Base-by-base conservation (phyloP, 2,888 invertebrate genomes). In the Deroplatys truncata region DNA sequence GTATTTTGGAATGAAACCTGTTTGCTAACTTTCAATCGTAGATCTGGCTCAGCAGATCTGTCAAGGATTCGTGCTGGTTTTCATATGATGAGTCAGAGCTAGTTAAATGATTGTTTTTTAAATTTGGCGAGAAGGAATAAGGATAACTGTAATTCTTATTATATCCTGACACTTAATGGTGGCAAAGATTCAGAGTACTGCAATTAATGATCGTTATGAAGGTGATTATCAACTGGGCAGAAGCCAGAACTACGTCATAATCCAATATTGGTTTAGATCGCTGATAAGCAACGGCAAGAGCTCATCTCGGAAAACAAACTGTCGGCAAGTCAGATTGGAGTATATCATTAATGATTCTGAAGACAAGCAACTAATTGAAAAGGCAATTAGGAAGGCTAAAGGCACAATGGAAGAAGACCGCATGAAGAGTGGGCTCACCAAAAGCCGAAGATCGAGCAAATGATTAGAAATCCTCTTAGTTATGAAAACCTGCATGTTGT, bases 291-390 rank as follows among this genome's bases (percentile, higher is more conserved):
- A 72, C 25, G 20, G 15, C 9, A 20, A 72, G 25, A 72, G 20
- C 56, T 72, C 56, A 72, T 72, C 20, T 85, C 85, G n/a, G 85
- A 85, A 85, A 85, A 85, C 56, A 85, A 85, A 85, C 85, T 85
- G n/a, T n/a, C n/a, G n/a, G 85, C 56, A 8, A 20, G 25, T 72
- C 56, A 20, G 56, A 2, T 72, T 72, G 56, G 20, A 7, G 43
- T 49, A 85, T n/a, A 85, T 20, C 25, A 49, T 49, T 85, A 85
- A 85, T 88, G 56, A 49, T 56, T 9, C 2, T 16, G 56, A 13
- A 56, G 56, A 72, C 83, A 87, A 87, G 87, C 10, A 89, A 84
- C 88, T 89, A 89, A 89, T 89, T 89, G 89, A 89, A 89, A 85
- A 85, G 56, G 85, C 88, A 89, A 89, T 89, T 89, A 89, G 85